phyloP scores from a whole-genome alignment of 2,113 vertebrate species.

The Microcebus ravelobensis region DNA sequence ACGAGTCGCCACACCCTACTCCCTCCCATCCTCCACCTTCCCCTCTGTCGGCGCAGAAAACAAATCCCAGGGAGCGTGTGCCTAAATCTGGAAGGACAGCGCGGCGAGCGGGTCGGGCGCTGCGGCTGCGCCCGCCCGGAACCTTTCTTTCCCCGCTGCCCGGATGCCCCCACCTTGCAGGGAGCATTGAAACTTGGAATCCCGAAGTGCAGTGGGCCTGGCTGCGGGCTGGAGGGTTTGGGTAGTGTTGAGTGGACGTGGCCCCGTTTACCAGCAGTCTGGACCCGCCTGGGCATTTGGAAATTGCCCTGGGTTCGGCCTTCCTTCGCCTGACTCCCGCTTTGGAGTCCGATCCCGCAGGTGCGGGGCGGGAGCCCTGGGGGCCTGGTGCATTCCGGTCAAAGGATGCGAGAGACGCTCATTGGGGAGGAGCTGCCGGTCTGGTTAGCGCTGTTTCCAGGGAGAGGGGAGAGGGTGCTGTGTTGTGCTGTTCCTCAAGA shows the following conservation, averaged over 20 bases:
- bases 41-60: not conserved
- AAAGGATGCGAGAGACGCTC: not conserved
- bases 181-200: conserved; percentile 45
- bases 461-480: not conserved
- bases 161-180: not conserved
- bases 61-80: not conserved
- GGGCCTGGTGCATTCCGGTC: not conserved
- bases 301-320: not conserved
- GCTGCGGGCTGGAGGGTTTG: not conserved
- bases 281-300: not conserved
- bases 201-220: not conserved
- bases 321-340: not conserved
- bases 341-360: rapidly evolving
- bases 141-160: not conserved
- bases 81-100: not conserved
- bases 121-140: not conserved
- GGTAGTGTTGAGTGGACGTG: not conserved
- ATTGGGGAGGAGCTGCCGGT: not conserved
- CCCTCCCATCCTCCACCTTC: not conserved
- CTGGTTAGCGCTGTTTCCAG: not conserved
- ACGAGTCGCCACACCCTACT: conserved; percentile 4
- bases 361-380: not conserved
- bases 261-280: not conserved
- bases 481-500: conserved; percentile 38
- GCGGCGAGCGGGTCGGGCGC: not conserved